A percentile compares a stretch with the other conserved stretches of the same genome.
Evolutionary conservation across 2,113 vertebrate genomes (phyloP).

Genomic region (Albula goreensis): DNA sequence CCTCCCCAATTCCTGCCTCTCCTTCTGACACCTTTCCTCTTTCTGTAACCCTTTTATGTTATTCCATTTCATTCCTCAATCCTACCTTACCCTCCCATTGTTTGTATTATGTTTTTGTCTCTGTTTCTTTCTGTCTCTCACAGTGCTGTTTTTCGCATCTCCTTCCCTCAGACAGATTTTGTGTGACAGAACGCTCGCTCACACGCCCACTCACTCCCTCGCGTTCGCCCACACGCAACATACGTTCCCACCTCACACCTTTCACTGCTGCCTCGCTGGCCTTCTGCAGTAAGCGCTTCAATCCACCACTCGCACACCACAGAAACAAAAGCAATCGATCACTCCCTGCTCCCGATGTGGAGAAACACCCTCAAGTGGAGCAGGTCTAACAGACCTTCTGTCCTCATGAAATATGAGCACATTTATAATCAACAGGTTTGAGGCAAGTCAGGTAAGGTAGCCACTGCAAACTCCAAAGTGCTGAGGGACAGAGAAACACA

Average conservation of each 20-base stretch:
- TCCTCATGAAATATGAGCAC: too few relatives aligned
- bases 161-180: not conserved
- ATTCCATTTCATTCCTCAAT: not conserved
- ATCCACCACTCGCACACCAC: not conserved
- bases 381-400: too few relatives aligned
- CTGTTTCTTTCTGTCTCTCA: not conserved
- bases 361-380: too few relatives aligned
- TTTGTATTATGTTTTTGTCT: not conserved
- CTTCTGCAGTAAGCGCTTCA: not conserved
- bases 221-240: not conserved
- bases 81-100: not conserved
- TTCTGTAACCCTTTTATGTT: not conserved
- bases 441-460: too few relatives aligned
- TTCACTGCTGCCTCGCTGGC: not conserved
- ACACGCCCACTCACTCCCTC: not conserved
- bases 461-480: too few relatives aligned
- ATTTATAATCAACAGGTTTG: too few relatives aligned
- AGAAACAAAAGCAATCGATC: not conserved
- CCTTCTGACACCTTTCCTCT: not conserved
- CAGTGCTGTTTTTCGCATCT: not conserved
- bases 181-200: not conserved
- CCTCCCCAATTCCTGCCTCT: not conserved
- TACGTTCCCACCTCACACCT: not conserved
- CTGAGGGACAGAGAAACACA: too few relatives aligned
- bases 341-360: not conserved